Evolutionary conservation across 1,140 invertebrate species (phyloP), one percentile per base, ranked within the genome.

Genomic region (Drosophila chauvacae): DNA sequence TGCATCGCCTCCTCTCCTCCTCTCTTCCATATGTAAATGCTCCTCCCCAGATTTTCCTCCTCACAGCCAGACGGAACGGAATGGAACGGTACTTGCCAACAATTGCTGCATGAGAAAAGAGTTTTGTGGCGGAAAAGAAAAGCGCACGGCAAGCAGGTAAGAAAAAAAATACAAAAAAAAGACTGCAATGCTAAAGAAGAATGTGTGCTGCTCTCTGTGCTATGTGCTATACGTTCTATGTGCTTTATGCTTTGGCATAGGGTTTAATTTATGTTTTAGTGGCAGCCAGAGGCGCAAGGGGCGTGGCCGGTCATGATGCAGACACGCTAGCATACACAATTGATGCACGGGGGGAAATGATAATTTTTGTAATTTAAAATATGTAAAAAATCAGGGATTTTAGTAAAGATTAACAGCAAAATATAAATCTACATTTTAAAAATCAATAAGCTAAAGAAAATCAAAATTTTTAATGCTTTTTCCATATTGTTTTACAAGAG

Each of bases 71-170:
- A 68, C 76, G 69, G 50, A 57, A 44, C 72, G 57, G 48, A 68
- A 77, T 58, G 51, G 64, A 79, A 88, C 84, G 85, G 84, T 88
- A 84, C 85, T 81, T 90, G 84, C 76, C 73, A 90, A 79, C 85
- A 88, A 90, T 79, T 90, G 85, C 81, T 81, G 85, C 84, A 81
- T 84, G 85, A 72, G 81, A 88, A 84, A 77, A 83, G 62, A 69
- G 77, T 74, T 71, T 81, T 76, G 77, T 86, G 77, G 82, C 82
- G 77, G 42, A 85, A 77, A 64, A 83, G 77, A 70, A 86, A 86
- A 74, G 75, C 48, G 70, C 76, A 61, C 30, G 37, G 37, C 39
- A 59, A 23, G 33, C 16, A 55, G 45, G 59, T 66, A 53, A 44
- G 41, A 62, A 51, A 23, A 26, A 62, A 51, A n/a, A 26, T n/a